phyloP scores from a whole-genome alignment of 2,888 invertebrate genomes.

The Mamestra brassicae region DNA sequence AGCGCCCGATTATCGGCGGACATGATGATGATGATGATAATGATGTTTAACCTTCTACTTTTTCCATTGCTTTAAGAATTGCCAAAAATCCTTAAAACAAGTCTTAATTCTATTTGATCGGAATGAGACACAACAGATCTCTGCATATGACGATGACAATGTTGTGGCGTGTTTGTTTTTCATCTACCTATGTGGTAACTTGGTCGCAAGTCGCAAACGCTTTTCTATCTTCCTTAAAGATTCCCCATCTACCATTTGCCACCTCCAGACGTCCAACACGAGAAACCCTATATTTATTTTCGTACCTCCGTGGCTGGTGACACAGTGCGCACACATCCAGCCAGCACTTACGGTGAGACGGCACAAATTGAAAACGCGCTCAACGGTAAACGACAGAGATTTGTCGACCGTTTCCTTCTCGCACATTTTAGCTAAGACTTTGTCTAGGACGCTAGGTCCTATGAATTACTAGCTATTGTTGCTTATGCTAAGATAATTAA shows the following conservation, averaged over 20 bases:
- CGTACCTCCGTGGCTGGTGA: constrained; percentile 42
- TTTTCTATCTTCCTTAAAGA: too few species aligned
- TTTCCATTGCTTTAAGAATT: too few species aligned
- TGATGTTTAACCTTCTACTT: too few species aligned
- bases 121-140: too few species aligned
- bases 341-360: constrained; percentile 83
- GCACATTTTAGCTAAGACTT: constrained; percentile 53
- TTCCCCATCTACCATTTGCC: neutral
- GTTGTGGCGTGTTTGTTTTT: too few species aligned
- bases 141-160: too few species aligned
- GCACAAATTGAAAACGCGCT: constrained; percentile 87
- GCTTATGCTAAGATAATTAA: neutral
- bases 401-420: constrained; percentile 77
- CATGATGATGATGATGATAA: too few species aligned
- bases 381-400: constrained; percentile 87
- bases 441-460: constrained; percentile 45
- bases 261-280: constrained; percentile 6
- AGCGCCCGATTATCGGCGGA: too few species aligned
- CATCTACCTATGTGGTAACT: too few species aligned
- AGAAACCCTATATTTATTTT: constrained; percentile 39
- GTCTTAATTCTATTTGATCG: too few species aligned
- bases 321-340: constrained; percentile 71
- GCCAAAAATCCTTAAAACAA: too few species aligned
- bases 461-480: constrained; percentile 50
- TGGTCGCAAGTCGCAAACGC: too few species aligned